Base-by-base conservation (phyloP, 2,113 vertebrate genomes). In the Caretta caretta region DNA sequence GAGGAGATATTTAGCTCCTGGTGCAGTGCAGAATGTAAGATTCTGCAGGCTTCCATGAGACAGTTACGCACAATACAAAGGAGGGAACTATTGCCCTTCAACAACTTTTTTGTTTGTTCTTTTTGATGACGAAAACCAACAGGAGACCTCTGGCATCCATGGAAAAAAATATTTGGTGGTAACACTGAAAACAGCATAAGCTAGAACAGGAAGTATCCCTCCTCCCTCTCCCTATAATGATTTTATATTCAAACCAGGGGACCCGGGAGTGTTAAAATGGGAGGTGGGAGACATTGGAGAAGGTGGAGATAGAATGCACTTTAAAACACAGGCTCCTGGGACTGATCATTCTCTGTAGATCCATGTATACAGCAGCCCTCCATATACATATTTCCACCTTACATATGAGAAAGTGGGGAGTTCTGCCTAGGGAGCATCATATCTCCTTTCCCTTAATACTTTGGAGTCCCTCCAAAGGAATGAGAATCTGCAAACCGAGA, bases 381-480 rank as follows among this genome's bases (percentile, higher is more conserved):
- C 13, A 0, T 5, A 16, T 25, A 75, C 9, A 7, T 10, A 12
- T 1, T 72, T 48, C 27, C 22, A 16, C 48, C 56, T 49, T 8
- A 16, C 42, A 17, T 83, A 87, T n/a, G 79, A 80, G 3, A 48
- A 83, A 84, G 72, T 25, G 50, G 51, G n/a, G 49, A n/a, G 53
- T 81, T 35, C 51, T 81, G 35, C 11, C 2, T 38, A 81, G 22
- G 20, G 4, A 11, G 14, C n/a, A 56, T 38, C n/a, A n/a, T 17
- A 72, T 48, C 22, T 76, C 38, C 75, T 78, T 48, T 78, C 22
- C 10, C 75, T 78, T 27, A 25, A 46, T 48, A 59, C 42, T 69
- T 16, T 57, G 24, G 2, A 3, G 59, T 90, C 53, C 2, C 12
- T n/a, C 27, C 13, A 4, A 0, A 80, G 17, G 16, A 1, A 31